Evolutionary conservation across 2,113 vertebrate species (phyloP), one percentile per base, ranked within the genome.

Genomic region (Chaenogobius annularis): DNA sequence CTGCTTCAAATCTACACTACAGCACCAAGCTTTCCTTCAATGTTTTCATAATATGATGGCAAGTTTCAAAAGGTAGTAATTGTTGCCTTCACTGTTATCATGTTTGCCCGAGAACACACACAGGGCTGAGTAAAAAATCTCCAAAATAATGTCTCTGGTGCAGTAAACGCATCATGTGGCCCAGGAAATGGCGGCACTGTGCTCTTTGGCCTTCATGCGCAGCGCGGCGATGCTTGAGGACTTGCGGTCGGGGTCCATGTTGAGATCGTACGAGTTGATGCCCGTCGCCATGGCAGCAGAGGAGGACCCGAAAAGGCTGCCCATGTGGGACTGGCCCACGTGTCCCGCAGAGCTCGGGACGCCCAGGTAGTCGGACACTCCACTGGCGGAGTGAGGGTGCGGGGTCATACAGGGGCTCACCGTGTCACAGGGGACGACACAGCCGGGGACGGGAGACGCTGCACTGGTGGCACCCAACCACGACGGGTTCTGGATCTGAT

Each of bases 201-300:
- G 98, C 95, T 99, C 98, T 89, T 99, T 99, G 46, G 98, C 98
- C 83, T 99, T 99, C 97, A 99, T 98, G 88, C 98, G 94, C 86
- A 99, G 93, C 40, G 97, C 92, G 0, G 97, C 98, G 11, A 99
- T 99, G 92, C 97, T 99, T 69, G 97, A 99, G 26, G 94, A 97
- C 93, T 99, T 99, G 92, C 97, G 96, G 92, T 99, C 97, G 0
- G 98, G 97, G 93, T 99, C 98, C 64, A 96, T 93, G 82, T 95
- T 96, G 84, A 98, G 92, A 92, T 99, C 97, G 0, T 98, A 99
- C 43, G 95, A 92, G 0, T 98, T 99, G 91, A 99, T 94, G 83
- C 95, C 87, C 0, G 94, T 89, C 31, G 94, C 93, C 90, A 99
- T 95, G 74, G 95, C 93, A 0, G 95, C 90, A 0, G 95, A 90